Evolutionary conservation across 2,113 vertebrate species (phyloP).

Genomic region (Oncorhynchus kisutch): DNA sequence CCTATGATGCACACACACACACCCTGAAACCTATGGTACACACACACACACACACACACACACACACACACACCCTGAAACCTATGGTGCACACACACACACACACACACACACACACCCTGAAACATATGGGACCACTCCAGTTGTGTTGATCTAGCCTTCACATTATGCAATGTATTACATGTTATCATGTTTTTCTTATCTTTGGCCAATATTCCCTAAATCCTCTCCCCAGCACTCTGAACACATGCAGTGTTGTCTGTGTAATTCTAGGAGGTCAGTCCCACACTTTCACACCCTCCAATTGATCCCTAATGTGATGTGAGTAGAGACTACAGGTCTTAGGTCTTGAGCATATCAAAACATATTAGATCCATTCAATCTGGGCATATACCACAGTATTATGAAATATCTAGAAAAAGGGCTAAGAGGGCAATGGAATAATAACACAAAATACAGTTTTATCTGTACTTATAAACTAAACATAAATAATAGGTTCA

Average conservation of each 20-base stretch:
- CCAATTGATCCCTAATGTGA: conserved; percentile 28
- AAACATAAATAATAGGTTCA: no score
- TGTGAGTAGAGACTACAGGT: not conserved
- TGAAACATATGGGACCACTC: conserved; percentile 72
- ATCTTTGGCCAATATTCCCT: conserved; percentile 54
- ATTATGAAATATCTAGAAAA: no score
- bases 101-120: not conserved
- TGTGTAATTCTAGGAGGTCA: conserved; percentile 61
- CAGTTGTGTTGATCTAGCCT: conserved; percentile 67
- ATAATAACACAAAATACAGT: no score
- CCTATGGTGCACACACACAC: conserved; percentile 60
- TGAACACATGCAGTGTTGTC: conserved; percentile 1
- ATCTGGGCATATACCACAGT: not conserved
- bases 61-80: conserved; percentile 13
- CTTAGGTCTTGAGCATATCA: conserved; percentile 32
- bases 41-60: no score
- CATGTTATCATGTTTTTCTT: conserved; percentile 74
- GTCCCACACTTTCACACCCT: conserved; percentile 44
- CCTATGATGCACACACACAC: conserved; percentile 55
- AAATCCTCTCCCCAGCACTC: conserved; percentile 55
- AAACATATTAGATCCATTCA: conserved; percentile 6
- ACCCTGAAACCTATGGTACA: conserved; percentile 63
- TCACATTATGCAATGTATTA: conserved; percentile 62
- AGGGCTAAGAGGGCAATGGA: no score
- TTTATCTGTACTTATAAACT: no score